Base-by-base conservation (phyloP, 2,113 vertebrate species). In the Oxygymnocypris stewartii region DNA sequence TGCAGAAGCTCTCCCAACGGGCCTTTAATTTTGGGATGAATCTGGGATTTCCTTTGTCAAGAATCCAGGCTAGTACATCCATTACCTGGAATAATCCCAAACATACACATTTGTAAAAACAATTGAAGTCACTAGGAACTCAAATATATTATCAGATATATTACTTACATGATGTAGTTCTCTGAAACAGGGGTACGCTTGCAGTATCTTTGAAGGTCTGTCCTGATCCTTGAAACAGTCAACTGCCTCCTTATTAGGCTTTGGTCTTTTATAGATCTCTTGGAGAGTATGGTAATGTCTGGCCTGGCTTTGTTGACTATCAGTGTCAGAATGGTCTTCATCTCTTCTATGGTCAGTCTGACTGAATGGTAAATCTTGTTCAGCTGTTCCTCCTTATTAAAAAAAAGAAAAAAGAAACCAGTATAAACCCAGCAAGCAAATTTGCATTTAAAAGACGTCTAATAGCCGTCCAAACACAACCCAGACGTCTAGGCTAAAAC, bases 131-230 rank as follows among this genome's bases (percentile, higher is more conserved):
- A 82, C 0, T 28, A 63, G 14, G 71, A 42, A 4, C 57, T 65
- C 20, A 10, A 44, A 37, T 77, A 65, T 49, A 44, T 13, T 59
- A 84, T 73, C 59, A 75, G 35, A 88, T 28, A 4, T 65, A 84
- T 51, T 86, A 65, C 84, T 85, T 87, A 88, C 88, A 91, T 90
- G 83, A 86, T 87, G 40, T 18, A 88, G 25, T 84, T 90, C 80
- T 88, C 57, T 84, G 77, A 90, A 90, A 85, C 86, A 87, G 23
- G 89, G 87, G 54, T 88, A 90, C 7, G 86, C 89, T 67, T 90
- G 20, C 49, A 89, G 61, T 79, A 90, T 90, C 4, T 88, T 88
- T 57, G 78, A 65, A n/a, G 87, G 80, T 37, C 87, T 89, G 81
- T 90, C 89, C 85, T 90, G 88, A 42, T 91, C 84, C 5, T 84